Evolutionary conservation across 2,888 invertebrate species (phyloP).

Genomic region (Arctia plantaginis): DNA sequence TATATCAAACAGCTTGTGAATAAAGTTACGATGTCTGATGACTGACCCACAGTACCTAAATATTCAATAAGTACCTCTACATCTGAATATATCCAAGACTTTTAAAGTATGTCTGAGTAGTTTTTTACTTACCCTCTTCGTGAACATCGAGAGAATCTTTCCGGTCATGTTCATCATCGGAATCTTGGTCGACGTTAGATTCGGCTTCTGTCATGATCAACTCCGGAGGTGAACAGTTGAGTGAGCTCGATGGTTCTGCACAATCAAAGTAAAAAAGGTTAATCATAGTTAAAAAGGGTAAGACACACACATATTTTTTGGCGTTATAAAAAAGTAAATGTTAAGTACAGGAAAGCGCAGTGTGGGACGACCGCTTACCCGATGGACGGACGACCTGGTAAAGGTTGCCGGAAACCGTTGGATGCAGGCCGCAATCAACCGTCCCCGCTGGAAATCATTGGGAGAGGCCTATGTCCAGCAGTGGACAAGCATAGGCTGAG

Average conservation of each 20-base stretch:
- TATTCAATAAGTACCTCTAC: neutral
- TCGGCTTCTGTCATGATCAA: conserved; percentile 81
- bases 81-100: neutral
- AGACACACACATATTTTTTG: no score
- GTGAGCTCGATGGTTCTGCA: conserved; percentile 59
- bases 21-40: neutral
- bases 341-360: no score
- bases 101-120: neutral
- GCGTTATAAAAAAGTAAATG: no score
- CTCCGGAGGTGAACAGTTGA: conserved; percentile 75
- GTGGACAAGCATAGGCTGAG: no score
- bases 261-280: neutral
- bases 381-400: no score
- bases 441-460: no score
- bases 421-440: no score
- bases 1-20: no score
- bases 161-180: conserved; percentile 79
- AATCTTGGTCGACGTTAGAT: conserved; percentile 73
- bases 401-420: no score
- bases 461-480: no score
- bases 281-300: neutral
- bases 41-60: no score
- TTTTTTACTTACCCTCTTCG: conserved; percentile 76
- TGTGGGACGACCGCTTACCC: no score
- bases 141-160: conserved; percentile 83